Conservation (phyloP, 2,797 vertebrate species). For the Lateolabrax maculatus region DNA sequence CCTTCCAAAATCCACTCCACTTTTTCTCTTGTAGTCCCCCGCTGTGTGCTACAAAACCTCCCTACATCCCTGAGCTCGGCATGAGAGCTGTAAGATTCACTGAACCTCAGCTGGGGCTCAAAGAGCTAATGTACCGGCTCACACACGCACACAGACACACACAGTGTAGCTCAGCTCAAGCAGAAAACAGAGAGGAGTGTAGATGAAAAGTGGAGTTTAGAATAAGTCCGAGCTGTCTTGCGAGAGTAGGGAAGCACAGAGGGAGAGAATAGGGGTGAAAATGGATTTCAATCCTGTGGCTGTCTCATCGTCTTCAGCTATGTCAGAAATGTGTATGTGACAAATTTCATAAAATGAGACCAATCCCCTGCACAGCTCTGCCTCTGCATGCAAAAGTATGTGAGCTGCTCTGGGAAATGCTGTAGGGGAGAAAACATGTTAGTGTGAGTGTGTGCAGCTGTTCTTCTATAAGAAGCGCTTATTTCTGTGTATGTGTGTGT, state of each 20-base stretch:
- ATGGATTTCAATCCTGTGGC: conserved; percentile 48
- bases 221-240: conserved; percentile 19
- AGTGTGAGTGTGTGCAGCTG: conserved; percentile 42
- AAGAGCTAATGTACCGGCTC: conserved; percentile 32
- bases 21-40: conserved; percentile 41
- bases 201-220: conserved; percentile 21
- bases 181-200: conserved; percentile 21
- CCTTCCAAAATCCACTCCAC: conserved; percentile 31
- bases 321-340: conserved; percentile 67
- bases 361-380: conserved; percentile 49
- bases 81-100: conserved; percentile 54
- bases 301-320: conserved; percentile 46
- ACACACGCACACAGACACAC: neutral
- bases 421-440: conserved; percentile 47
- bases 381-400: conserved; percentile 55
- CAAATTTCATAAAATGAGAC: conserved; percentile 69
- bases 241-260: neutral
- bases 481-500: conserved; percentile 14
- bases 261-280: conserved; percentile 18
- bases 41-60: conserved; percentile 52
- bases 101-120: conserved; percentile 62
- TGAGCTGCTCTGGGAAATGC: conserved; percentile 50
- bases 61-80: conserved; percentile 61
- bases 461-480: conserved; percentile 11
- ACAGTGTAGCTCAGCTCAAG: conserved; percentile 16